phyloP scores from a whole-genome alignment of 2,888 invertebrate species.

The Peribatodes rhomboidaria region DNA sequence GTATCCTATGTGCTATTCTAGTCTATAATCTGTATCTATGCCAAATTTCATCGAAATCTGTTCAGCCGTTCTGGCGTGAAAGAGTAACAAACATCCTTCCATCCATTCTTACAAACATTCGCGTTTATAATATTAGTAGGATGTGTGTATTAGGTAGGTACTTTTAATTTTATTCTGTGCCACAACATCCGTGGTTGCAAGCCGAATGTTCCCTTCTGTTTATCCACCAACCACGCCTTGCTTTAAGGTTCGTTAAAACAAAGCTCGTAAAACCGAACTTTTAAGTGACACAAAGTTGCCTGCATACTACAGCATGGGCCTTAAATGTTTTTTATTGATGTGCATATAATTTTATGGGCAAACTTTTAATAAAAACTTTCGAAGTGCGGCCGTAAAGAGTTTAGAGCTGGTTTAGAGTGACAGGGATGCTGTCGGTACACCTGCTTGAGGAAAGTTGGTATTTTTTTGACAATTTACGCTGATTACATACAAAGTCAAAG shows the following conservation, averaged over 20 bases:
- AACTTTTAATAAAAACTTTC: conserved; percentile 48
- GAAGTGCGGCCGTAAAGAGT: conserved; percentile 39
- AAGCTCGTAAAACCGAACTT: conserved; percentile 44
- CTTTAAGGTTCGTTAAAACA: conserved; percentile 44
- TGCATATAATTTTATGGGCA: conserved; percentile 46
- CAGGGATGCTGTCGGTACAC: conserved; percentile 19
- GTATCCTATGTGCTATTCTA: no score
- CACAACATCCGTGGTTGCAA: no score
- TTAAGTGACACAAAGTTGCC: conserved; percentile 43
- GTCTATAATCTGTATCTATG: no score
- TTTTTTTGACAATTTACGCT: no score
- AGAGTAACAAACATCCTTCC: no score
- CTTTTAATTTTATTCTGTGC: no score
- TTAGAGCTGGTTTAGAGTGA: conserved; percentile 30
- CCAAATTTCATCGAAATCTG: no score
- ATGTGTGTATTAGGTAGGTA: no score
- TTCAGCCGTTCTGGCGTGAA: no score
- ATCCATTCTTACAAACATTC: no score
- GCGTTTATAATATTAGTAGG: no score
- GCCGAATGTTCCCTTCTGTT: conserved; percentile 14
- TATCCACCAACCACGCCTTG: conserved; percentile 16
- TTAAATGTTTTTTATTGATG: conserved; percentile 45
- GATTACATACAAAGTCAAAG: no score
- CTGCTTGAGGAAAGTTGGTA: conserved; percentile 13
- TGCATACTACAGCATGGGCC: conserved; percentile 32